Evolutionary conservation across 2,888 invertebrate genomes (phyloP), one percentile per base, ranked within the genome.

Genomic region (Drosophila nr. medialis): DNA sequence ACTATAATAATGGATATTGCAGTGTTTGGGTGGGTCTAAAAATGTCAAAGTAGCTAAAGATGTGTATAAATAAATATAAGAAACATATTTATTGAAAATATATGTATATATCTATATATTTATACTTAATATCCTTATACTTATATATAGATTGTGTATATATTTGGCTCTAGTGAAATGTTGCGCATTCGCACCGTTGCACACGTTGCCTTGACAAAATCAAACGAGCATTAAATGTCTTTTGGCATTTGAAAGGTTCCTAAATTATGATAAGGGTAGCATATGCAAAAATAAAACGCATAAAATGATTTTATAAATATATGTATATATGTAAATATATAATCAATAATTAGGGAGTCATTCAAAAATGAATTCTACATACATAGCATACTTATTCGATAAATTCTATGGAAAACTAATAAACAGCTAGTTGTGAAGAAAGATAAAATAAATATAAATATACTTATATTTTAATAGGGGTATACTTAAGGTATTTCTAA

Each of bases 131-230:
- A 32, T 51, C 45, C 27, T 24, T 2, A 4, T 60, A 36, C 40
- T 53, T 60, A 40, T 49, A 40, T 64, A 48, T 40, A 40, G 27
- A 63, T 61, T 73, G 53, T 32, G 40, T 58, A 27, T 42, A 59
- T 38, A 11, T 40, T 45, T 38, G 51, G 8, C 7, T 27, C 34
- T 24, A 49, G 34, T 27, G 24, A 34, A 54, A 30, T 48, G 65
- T 79, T 78, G 64, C 79, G 76, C 68, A 79, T 78, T 29, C 80
- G 78, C 76, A 64, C 72, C 78, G 68, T 78, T 78, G 75, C 68
- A 75, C 79, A 79, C 71, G 42, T 49, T 54, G 59, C 63, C 38
- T 27, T 8, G 8, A 2, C 15, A 4, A 49, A 63, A 54, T 65
- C 30, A 42, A 64, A 60, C 27, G 42, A 70, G 61, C 53, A 50